Evolutionary conservation across 23 tunicate genomes (phyloP), one percentile per base, ranked within the genome.

Genomic region (Clavelina lepadiformis): DNA sequence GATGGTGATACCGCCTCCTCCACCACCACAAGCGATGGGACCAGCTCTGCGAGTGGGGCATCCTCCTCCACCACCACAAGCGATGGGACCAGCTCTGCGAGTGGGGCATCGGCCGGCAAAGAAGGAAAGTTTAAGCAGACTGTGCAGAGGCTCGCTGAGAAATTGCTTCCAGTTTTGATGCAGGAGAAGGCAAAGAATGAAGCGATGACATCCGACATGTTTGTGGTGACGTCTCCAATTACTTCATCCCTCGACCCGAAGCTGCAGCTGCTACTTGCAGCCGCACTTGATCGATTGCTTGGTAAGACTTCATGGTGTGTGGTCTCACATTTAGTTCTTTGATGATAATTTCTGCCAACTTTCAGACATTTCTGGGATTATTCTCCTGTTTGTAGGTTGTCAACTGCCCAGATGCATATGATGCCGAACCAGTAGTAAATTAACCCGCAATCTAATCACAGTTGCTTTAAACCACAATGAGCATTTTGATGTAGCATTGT

Each of bases 141-240:
- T 18, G 51, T 71, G 30, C 8, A 26, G 5, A 13, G 21, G 3
- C 15, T 76, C 6, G 73, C 44, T 1, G 18, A 65, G 7, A 35
- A 56, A 28, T 65, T 76, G 70, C 8, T 49, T 29, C 62, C 65
- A 24, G 4, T 51, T 3, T 76, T 33, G 35, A 13, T 33, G n/a
- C 22, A 41, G 33, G 28, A 21, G 22, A 52, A 27, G 44, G 45
- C 28, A 0, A 8, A 37, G 27, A 28, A 76, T 31, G 52, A 56
- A 26, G 22, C 49, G 24, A 52, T 76, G 50, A 65, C 73, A 33
- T 18, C 56, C 3, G 15, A 36, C 7, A 34, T 38, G 41, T 76
- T 76, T 65, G 18, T 76, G 2, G 49, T 26, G 19, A 26, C 35
- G 13, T 35, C 5, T 11, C 50, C 68, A 5, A 28, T 3, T 15